Conservation (phyloP, 2,888 invertebrate species). For the Chloroclystis v-ata region DNA sequence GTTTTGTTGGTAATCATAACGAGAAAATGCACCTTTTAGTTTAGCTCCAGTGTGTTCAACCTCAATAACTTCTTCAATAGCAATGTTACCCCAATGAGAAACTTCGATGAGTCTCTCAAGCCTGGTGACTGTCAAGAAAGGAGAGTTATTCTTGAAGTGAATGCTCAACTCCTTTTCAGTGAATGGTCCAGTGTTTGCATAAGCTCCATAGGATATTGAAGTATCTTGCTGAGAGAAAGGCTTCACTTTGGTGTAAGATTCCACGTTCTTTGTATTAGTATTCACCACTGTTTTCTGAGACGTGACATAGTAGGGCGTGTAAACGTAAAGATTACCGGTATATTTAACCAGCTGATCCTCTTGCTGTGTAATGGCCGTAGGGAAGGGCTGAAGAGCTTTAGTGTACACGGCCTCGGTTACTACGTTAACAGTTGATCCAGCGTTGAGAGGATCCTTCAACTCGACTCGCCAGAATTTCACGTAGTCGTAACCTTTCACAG, state of each 20-base stretch:
- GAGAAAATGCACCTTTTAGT: conserved; percentile 95
- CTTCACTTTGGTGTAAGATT: conserved; percentile 88
- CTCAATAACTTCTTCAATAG: conserved; percentile 96
- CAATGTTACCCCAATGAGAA: conserved; percentile 99
- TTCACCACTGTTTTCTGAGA: conserved; percentile 90
- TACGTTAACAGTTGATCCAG: conserved; percentile 78
- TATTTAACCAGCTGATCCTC: conserved; percentile 96
- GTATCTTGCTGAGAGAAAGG: conserved; percentile 88
- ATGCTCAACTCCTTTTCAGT: conserved; percentile 82
- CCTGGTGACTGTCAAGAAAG: conserved; percentile 94
- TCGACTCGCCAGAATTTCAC: conserved; percentile 77
- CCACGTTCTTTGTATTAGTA: conserved; percentile 87
- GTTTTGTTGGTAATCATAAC: conserved; percentile 98
- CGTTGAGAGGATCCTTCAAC: conserved; percentile 78
- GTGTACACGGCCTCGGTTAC: conserved; percentile 86
- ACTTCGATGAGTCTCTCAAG: conserved; percentile 94
- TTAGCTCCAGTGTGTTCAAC: conserved; percentile 94
- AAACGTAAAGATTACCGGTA: conserved; percentile 89
- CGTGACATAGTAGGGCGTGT: conserved; percentile 87
- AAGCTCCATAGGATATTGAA: conserved; percentile 93
- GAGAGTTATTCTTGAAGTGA: conserved; percentile 97
- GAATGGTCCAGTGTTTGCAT: conserved; percentile 82
- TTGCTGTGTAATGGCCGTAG: conserved; percentile 91
- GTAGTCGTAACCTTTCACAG: conserved; percentile 70
- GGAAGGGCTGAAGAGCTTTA: conserved; percentile 89